Conservation (phyloP, 1,140 invertebrate species). For the Lucilia cuprina region DNA sequence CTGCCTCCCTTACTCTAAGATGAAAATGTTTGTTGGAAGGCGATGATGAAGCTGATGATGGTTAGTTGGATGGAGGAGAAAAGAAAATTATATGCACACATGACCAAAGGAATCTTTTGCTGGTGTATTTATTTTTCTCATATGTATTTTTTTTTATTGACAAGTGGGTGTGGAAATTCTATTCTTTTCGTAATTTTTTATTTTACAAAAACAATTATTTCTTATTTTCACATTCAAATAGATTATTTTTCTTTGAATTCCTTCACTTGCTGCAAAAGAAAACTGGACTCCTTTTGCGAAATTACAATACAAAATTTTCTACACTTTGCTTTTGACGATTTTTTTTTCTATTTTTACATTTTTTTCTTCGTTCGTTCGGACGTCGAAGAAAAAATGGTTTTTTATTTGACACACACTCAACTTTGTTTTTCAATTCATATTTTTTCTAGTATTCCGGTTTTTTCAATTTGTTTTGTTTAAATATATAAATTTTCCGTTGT, state of each 20-base stretch:
- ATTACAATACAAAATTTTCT: background rate
- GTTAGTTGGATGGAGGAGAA: background rate
- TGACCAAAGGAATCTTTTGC: conserved; percentile 25
- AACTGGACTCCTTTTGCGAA: background rate
- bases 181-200: conserved; percentile 23
- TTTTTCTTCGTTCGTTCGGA: background rate
- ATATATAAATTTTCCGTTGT: background rate
- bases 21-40: background rate
- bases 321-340: background rate
- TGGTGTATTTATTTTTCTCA: background rate
- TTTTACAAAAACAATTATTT: background rate
- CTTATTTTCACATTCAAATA: background rate
- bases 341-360: background rate
- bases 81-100: conserved; percentile 9
- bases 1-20: background rate
- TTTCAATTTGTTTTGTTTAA: background rate
- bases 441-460: background rate
- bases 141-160: conserved; percentile 13
- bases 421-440: background rate
- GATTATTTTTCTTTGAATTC: background rate
- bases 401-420: background rate
- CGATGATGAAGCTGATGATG: background rate
- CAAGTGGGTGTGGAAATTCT: conserved; percentile 30
- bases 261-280: background rate
- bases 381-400: background rate